Percentiles rank a stretch among this genome's conserved stretches.
Evolutionary conservation across 1,140 invertebrate species (phyloP).

Genomic region (Saccostrea glomerata): DNA sequence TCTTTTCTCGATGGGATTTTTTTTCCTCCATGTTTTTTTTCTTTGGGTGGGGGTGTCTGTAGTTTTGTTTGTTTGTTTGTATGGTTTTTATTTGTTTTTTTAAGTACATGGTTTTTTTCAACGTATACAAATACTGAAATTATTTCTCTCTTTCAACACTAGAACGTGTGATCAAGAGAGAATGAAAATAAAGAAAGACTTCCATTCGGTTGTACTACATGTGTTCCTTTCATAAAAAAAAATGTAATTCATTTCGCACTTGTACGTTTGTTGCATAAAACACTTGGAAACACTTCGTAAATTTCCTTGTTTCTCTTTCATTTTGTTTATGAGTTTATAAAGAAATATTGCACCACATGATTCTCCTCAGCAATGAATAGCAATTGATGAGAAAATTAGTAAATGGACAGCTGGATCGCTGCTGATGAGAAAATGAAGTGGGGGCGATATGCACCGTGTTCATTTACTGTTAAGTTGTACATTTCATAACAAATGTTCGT

Average conservation of each 20-base stretch:
- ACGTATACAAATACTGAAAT: no score
- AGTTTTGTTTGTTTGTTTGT: no score
- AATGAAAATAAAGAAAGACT: no score
- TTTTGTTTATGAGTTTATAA: constrained; percentile 19
- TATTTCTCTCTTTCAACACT: no score
- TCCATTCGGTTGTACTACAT: no score
- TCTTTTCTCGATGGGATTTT: no score
- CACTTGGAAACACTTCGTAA: background rate
- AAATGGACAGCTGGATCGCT: background rate
- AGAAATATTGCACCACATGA: constrained; percentile 11
- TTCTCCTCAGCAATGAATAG: background rate
- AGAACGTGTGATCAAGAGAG: no score
- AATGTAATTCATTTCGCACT: background rate
- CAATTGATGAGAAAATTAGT: constrained; percentile 18
- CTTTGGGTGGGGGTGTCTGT: no score
- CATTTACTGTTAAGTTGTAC: constrained; percentile 4
- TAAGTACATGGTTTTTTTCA: no score
- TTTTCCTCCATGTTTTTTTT: no score
- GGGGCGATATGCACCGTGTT: constrained; percentile 33
- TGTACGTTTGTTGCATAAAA: background rate
- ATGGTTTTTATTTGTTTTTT: no score
- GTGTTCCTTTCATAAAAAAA: no score
- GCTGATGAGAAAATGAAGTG: background rate
- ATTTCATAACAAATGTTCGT: constrained; percentile 42
- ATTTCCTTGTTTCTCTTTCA: constrained; percentile 11